Conservation (phyloP, 2,113 vertebrate genomes). For the Pycnonotus jocosus region DNA sequence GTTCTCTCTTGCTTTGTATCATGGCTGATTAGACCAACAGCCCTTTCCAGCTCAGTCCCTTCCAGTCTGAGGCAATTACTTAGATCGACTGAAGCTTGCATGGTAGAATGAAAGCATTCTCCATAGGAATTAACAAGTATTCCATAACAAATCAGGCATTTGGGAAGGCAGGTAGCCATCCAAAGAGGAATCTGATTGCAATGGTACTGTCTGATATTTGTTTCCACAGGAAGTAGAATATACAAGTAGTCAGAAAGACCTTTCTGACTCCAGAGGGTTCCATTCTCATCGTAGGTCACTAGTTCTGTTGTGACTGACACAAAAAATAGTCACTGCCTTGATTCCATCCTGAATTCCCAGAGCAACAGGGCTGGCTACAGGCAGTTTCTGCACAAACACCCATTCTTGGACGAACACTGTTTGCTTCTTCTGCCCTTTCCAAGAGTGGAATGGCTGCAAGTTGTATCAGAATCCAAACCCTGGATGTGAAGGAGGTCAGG, state of each 20-base stretch:
- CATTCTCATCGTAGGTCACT: background rate
- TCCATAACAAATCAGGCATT: accelerated
- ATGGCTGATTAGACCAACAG: background rate
- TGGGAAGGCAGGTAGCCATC: background rate
- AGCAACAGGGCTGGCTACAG: background rate
- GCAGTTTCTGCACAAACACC: background rate
- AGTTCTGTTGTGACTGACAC: accelerated
- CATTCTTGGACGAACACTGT: background rate
- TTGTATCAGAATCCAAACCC: background rate
- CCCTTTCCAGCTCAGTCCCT: background rate
- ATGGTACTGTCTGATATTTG: accelerated
- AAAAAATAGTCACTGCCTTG: background rate
- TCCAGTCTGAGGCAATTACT: background rate
- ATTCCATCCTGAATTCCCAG: background rate
- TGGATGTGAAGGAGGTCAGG: background rate
- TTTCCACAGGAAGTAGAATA: background rate
- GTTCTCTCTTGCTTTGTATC: background rate
- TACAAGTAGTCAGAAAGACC: background rate
- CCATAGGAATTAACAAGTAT: background rate
- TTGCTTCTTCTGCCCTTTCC: background rate
- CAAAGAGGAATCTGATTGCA: background rate
- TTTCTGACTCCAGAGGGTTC: background rate
- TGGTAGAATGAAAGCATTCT: background rate
- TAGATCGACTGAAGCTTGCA: background rate
- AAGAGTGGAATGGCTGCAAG: background rate